These are phyloP conservation scores for Campoplex capitator DNA, from an alignment of 2,888 invertebrate genomes.

Conservation along the genomic window DNA sequence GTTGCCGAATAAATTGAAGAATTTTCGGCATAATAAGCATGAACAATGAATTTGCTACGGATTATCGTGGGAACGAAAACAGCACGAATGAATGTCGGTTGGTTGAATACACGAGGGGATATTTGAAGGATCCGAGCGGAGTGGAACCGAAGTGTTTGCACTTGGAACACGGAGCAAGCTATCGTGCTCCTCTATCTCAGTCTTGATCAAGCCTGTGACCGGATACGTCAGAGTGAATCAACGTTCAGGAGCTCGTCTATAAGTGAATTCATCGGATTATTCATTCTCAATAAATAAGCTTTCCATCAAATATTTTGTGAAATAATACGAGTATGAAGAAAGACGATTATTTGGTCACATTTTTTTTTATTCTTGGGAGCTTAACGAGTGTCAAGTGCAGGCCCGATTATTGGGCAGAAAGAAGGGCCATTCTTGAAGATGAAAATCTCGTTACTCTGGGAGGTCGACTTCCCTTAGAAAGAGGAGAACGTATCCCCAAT, in stretches of 20 bases:
- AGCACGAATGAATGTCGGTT: neutral
- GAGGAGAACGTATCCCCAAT: constrained; percentile 86
- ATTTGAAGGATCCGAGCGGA: neutral
- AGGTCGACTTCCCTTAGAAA: constrained; percentile 85
- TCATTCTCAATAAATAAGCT: neutral
- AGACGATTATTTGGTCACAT: neutral
- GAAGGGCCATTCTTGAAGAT: constrained; percentile 85
- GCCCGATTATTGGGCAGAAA: constrained; percentile 76
- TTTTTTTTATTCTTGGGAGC: constrained; percentile 21
- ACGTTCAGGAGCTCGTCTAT: neutral
- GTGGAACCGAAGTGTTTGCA: constrained; percentile 20
- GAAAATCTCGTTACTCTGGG: constrained; percentile 86
- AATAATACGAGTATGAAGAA: neutral
- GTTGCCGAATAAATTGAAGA: neutral
- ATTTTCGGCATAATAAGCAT: neutral
- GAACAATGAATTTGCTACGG: neutral
- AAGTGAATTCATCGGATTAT: neutral
- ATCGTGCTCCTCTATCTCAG: constrained; percentile 9
- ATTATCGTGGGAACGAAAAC: neutral
- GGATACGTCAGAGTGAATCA: neutral
- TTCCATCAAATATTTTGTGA: neutral
- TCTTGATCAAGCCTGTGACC: constrained; percentile 18
- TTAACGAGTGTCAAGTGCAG: neutral
- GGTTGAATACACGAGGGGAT: neutral
- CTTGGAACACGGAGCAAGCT: constrained; percentile 5